Evolutionary conservation across 2,113 vertebrate genomes (phyloP), one percentile per base, ranked within the genome.

Genomic region (Thalassarche chlororhynchos): DNA sequence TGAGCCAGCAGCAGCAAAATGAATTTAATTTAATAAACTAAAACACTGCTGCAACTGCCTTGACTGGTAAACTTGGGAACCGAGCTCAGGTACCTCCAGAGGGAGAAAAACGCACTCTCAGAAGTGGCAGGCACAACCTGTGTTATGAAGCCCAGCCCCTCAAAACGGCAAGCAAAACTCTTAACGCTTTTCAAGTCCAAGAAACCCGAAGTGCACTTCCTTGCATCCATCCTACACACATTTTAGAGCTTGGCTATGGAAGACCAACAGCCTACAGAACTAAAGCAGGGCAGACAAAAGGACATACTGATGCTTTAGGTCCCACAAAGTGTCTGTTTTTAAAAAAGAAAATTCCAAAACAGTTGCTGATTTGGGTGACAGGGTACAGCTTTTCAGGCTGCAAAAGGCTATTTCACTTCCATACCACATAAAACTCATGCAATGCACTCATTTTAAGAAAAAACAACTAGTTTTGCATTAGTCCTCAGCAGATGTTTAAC

Each of bases 81-180:
- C 0, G 3, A 61, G 74, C 66, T 87, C 68, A 47, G 65, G 66
- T 46, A 55, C 64, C 38, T 26, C 18, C 42, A 46, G 12, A 14
- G 8, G 51, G 12, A 36, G 16, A 32, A 40, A 69, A 52, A 16
- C 0, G 0, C 12, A 4, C 29, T 2, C 40, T 54, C 40, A 23
- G 26, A 34, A 60, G 14, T 9, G n/a, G 21, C 16, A 70, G 34
- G 15, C n/a, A 75, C 17, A 60, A 26, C 34, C 23, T 49, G 34
- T 4, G 5, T 19, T 34, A 69, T 10, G 4, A 70, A 75, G 38
- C 26, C 17, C 66, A 49, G 47, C 10, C 12, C 34, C 38, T 36
- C 29, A 49, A 61, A 65, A 17, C 14, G 9, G 16, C n/a, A 81
- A 60, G 17, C 25, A 68, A 40, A 78, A 49, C 19, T 24, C 32